A percentile compares a stretch with the other conserved stretches of the same genome.
Conservation (phyloP, 2,888 invertebrate species). For the Drosophila nr. perissopoda region DNA sequence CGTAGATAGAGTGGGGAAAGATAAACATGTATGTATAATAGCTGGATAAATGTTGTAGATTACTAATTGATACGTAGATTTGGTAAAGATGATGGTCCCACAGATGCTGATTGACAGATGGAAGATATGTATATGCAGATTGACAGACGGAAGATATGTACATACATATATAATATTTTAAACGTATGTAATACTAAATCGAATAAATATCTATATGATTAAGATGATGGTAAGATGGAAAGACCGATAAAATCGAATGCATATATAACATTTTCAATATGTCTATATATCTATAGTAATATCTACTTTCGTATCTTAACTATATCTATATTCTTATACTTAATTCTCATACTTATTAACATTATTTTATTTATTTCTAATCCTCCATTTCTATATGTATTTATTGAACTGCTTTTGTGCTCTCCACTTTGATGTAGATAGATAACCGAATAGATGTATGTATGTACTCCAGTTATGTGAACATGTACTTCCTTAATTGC, state of each 20-base stretch:
- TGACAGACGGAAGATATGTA: background rate
- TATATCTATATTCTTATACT: background rate
- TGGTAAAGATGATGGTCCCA: background rate
- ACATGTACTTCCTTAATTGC: background rate
- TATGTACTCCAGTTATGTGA: background rate
- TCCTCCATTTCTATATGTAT: too few species aligned
- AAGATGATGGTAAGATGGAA: background rate
- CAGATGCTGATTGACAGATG: background rate
- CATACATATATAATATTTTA: background rate
- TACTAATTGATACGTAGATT: background rate
- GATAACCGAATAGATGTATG: background rate
- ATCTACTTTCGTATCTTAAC: background rate
- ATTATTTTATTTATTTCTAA: accelerated
- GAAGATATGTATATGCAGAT: background rate
- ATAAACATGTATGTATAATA: background rate
- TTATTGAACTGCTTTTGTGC: background rate
- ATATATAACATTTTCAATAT: background rate
- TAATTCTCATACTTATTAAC: background rate
- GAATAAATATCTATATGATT: background rate
- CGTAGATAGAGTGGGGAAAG: background rate
- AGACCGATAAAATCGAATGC: background rate
- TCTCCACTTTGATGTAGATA: background rate
- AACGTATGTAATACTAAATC: background rate
- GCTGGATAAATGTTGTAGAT: background rate
- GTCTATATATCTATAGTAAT: background rate